Evolutionary conservation across 23 tunicate species (phyloP), one percentile per base, ranked within the genome.

Genomic region (Halocynthia roretzi): DNA sequence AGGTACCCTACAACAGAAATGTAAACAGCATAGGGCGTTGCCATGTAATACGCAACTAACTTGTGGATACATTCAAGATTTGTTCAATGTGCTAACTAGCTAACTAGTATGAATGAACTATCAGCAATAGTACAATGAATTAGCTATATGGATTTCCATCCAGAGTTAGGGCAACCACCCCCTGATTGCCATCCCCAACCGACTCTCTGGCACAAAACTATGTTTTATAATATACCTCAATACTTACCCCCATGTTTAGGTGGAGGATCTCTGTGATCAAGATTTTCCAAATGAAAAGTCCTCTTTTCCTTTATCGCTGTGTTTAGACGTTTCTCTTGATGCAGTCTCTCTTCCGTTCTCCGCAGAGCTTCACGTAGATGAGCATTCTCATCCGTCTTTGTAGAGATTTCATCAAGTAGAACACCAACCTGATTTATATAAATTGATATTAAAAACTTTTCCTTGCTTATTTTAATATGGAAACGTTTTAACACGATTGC

Each of bases 271-370:
- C 96, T 79, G 8, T 76, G 65, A 58, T 89, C 96, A 61, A 89
- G 55, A 60, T 89, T 89, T 72, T 89, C 96, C 66, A 89, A 61
- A 54, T 89, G 81, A 80, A 73, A 89, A n/a, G 96, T 89, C 84
- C 83, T 84, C 68, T 87, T 66, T 78, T 89, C 85, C 63, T 89
- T 89, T 52, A 89, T 89, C 51, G 84, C 71, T 54, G 87, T 89
- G 65, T 89, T 89, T 5, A 89, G 77, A 80, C 96, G 66, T 64
- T 78, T 89, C 67, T 89, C 96, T 8, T 80, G 75, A 64, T 89
- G 83, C 21, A 89, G 72, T 49, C 69, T 48, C 61, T 89, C 96
- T 0, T 81, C 77, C 2, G 78, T 64, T 80, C 86, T 76, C 5
- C 66, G 65, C 57, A 89, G 71, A 6, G 96, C 96, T 69, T 89